Base-by-base conservation (phyloP, 1,140 invertebrate species). In the Drosophila mojavensis region DNA sequence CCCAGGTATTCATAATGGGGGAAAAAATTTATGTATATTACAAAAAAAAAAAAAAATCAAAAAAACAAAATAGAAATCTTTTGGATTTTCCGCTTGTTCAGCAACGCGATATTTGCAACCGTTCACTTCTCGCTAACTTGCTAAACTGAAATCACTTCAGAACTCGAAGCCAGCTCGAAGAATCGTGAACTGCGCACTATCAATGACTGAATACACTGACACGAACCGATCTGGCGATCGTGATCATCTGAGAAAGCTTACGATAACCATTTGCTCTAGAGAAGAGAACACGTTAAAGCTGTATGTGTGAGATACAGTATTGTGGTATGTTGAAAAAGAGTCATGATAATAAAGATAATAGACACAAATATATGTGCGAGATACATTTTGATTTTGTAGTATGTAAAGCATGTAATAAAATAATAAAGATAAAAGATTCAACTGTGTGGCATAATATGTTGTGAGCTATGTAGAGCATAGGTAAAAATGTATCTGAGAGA, bases 1-100 rank as follows among this genome's bases (percentile, higher is more conserved):
- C 80, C 68, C 73, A 54, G 4, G 68, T 81, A 55, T 73, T 91
- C 90, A 91, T 91, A 4, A 0, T 48, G 15, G 0, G 20, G 15
- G 15, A 4, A 28, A 28, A 51, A 65, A 33, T 33, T 10, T 30
- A 30, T 5, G 6, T 5, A 3, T 0, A 28, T 20, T 17, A 50
- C 17, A 11, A 39, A 13, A 41, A 58, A 43, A 15, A n/a, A 6
- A 36, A 1, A 30, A 61, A 17, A 17, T 0, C 17, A 17, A 17
- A 17, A 17, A 1, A 48, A 62, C 20, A 30, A 61, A 7, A 43
- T 7, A 17, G 2, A 48, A 62, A n/a, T 26, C 17, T 13, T 47
- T 5, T 45, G 17, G n/a, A 7, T 43, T 10, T 45, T 68, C 3
- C 20, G 15, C 3, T 36, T 33, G 3, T 17, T 54, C 15, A 24